Percentiles rank a stretch among this genome's conserved stretches.
Evolutionary conservation across 2,113 vertebrate genomes (phyloP).

Genomic region (Phyllopteryx taeniolatus): DNA sequence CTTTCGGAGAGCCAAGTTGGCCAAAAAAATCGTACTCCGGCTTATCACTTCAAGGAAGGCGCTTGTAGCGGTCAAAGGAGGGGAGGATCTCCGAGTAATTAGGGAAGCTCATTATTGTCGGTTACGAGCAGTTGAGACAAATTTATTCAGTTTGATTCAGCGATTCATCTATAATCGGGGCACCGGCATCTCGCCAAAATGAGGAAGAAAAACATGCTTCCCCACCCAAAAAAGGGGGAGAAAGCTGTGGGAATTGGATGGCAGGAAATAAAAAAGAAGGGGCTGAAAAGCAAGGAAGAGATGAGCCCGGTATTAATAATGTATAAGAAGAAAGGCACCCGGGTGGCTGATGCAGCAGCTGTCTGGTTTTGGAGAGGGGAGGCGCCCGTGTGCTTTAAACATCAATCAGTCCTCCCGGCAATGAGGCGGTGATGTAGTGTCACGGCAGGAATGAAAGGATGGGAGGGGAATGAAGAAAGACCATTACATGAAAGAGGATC

Average conservation of each 20-base stretch:
- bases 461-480: constrained; percentile 6
- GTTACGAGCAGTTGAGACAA: constrained; percentile 21
- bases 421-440: constrained; percentile 40
- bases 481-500: constrained; percentile 30
- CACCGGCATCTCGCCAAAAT: constrained; percentile 18
- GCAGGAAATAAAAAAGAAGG: constrained; percentile 22
- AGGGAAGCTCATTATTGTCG: constrained; percentile 9
- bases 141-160: constrained; percentile 30
- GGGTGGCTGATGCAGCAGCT: constrained; percentile 51
- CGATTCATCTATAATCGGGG: constrained; percentile 38
- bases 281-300: constrained; percentile 13
- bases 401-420: constrained; percentile 40
- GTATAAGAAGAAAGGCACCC: constrained; percentile 32
- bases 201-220: constrained; percentile 5
- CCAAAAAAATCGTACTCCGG: background rate
- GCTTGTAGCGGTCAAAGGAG: constrained; percentile 1
- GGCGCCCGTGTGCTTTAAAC: constrained; percentile 14
- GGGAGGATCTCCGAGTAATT: constrained; percentile 15
- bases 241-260: constrained; percentile 12
- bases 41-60: constrained; percentile 11
- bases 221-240: background rate
- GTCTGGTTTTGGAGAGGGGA: constrained; percentile 22
- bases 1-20: background rate
- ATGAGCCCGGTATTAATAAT: constrained; percentile 49
- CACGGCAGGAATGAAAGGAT: constrained; percentile 5